phyloP scores from a whole-genome alignment of 2,113 vertebrate species.

The Raphicerus campestris region DNA sequence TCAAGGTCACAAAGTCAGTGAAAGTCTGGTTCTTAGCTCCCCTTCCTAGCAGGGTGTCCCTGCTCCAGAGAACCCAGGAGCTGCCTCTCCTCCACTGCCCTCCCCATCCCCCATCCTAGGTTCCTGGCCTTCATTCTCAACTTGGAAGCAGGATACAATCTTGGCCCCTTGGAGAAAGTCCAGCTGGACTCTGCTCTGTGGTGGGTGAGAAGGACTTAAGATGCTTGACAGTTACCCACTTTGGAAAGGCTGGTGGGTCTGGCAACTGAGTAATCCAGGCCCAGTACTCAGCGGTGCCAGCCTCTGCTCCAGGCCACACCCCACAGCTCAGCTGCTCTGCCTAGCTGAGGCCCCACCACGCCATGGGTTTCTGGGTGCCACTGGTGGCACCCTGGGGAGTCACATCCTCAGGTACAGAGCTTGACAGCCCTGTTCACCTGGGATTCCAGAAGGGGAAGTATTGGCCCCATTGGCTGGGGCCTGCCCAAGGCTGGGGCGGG shows the following conservation, averaged over 20 bases:
- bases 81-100: neutral
- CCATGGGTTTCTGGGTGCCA: neutral
- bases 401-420: neutral
- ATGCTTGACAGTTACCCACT: neutral
- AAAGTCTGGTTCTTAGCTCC: neutral
- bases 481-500: neutral
- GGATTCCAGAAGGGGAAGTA: neutral
- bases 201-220: neutral
- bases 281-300: neutral
- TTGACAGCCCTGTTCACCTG: neutral
- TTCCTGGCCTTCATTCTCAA: neutral
- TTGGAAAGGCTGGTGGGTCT: neutral
- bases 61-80: neutral
- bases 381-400: neutral
- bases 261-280: neutral
- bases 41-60: neutral
- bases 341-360: neutral
- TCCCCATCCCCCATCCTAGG: neutral
- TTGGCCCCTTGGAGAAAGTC: neutral
- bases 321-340: neutral
- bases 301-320: neutral
- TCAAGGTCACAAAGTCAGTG: neutral
- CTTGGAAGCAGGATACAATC: neutral
- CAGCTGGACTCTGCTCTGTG: conserved; percentile 20
- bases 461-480: neutral